Evolutionary conservation across 2,888 invertebrate species (phyloP).

Genomic region (Lasioglossum marginatum): DNA sequence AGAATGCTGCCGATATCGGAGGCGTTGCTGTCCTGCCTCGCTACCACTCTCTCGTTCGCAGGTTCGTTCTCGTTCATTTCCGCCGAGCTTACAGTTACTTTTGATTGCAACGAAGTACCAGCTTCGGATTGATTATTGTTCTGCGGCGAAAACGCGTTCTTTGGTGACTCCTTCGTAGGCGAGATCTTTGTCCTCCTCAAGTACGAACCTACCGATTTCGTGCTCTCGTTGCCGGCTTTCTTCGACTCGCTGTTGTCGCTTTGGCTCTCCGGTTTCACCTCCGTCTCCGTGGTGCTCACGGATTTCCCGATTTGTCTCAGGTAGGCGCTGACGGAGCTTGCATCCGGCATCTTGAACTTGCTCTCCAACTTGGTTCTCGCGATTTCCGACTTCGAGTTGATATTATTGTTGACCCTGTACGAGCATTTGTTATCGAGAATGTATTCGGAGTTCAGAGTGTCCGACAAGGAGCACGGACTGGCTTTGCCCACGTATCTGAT

Average conservation of each 20-base stretch:
- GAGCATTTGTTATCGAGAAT: slow-evolving; percentile 76
- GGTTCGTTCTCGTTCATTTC: slow-evolving; percentile 19
- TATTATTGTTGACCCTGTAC: slow-evolving; percentile 73
- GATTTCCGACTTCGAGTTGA: slow-evolving; percentile 62
- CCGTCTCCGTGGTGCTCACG: slow-evolving; percentile 75
- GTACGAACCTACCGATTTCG: slow-evolving; percentile 77
- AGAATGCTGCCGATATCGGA: slow-evolving; percentile 74
- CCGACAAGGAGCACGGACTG: slow-evolving; percentile 68
- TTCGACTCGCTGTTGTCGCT: slow-evolving; percentile 66
- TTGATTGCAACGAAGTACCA: slow-evolving; percentile 56
- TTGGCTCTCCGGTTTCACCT: slow-evolving; percentile 68
- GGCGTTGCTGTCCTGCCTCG: slow-evolving; percentile 68
- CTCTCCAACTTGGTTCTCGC: slow-evolving; percentile 62
- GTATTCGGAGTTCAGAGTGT: slow-evolving; percentile 63
- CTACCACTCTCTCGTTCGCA: slow-evolving; percentile 45
- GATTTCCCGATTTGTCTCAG: slow-evolving; percentile 80
- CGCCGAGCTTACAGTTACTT: slow-evolving; percentile 50
- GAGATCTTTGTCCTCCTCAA: slow-evolving; percentile 82
- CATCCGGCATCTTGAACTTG: slow-evolving; percentile 76
- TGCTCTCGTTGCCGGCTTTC: slow-evolving; percentile 61
- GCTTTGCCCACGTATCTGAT: slow-evolving; percentile 78
- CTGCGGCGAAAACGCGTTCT: slow-evolving; percentile 75
- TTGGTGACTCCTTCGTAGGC: slow-evolving; percentile 81
- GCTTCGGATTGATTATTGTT: slow-evolving; percentile 60
- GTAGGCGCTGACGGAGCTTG: slow-evolving; percentile 78